phyloP scores from a whole-genome alignment of 2,888 invertebrate species.

The Cosmia trapezina region DNA sequence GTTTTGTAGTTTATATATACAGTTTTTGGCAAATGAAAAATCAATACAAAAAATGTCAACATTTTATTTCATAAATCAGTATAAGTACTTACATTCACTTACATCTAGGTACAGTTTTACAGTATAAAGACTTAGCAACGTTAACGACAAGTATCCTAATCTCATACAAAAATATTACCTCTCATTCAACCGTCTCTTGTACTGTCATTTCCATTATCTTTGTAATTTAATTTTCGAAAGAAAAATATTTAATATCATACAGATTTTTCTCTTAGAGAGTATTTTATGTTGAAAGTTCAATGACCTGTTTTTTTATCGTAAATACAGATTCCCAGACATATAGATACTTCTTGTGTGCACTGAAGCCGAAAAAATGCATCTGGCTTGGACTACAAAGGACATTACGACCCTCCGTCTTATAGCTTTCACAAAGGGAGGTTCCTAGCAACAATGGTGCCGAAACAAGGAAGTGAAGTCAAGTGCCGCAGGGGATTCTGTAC shows the following conservation, averaged over 20 bases:
- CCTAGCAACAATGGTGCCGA: neutral
- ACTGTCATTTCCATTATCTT: constrained; percentile 70
- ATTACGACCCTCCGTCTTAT: neutral
- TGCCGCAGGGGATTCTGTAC: neutral
- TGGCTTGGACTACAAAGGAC: constrained; percentile 21
- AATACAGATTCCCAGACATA: constrained; percentile 19
- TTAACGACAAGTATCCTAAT: constrained; percentile 77
- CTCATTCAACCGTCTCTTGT: constrained; percentile 77
- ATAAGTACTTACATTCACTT: constrained; percentile 85
- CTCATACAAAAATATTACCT: constrained; percentile 87
- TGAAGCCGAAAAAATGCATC: constrained; percentile 30
- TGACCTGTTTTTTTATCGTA: constrained; percentile 25
- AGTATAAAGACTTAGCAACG: constrained; percentile 80
- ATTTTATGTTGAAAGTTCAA: constrained; percentile 35
- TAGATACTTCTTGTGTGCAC: constrained; percentile 14
- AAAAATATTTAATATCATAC: constrained; percentile 34
- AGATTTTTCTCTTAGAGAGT: constrained; percentile 23
- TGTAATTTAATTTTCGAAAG: constrained; percentile 24
- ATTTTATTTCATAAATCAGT: constrained; percentile 89
- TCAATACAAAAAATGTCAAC: constrained; percentile 81
- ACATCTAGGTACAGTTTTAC: constrained; percentile 78
- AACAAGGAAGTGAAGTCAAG: constrained; percentile 18
- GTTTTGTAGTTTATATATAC: too few relatives aligned
- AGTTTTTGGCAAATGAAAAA: constrained; percentile 26
- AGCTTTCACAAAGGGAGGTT: constrained; percentile 5